Base-by-base conservation (phyloP, 2,113 vertebrate genomes). In the Zingel zingel region DNA sequence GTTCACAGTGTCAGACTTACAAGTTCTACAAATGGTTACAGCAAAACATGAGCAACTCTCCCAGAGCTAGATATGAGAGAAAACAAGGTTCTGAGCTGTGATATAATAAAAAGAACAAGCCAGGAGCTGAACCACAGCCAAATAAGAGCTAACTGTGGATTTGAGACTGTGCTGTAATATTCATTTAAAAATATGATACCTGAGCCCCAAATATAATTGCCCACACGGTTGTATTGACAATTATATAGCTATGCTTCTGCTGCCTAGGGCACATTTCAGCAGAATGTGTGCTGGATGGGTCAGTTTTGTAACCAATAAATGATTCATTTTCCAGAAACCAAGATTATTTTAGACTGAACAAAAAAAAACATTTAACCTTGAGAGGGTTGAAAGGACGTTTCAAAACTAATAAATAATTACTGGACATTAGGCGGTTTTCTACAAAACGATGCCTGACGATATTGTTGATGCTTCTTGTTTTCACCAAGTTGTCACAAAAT, bases 91-190 rank as follows among this genome's bases (percentile, higher is more conserved):
- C 53, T 16, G 73, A 75, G 67, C 62, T 78, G 84, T 74, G 76
- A 86, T 84, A 51, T 77, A 81, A 82, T 73, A 48, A 84, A 82
- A 64, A 78, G 83, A 90, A 86, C 70, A 23, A 77, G 36, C 33
- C 64, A 59, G 69, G 25, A 81, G 67, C 67, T 65, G 67, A 64
- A 56, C 6, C 61, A 2, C 27, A 16, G 79, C 79, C 57, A 74
- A 45, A 25, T 36, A 50, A 79, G 79, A 43, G 74, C 25, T 27
- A 58, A 25, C 51, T 33, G 71, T 58, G 56, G 58, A 56, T 74
- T 19, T 64, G 25, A 25, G 13, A 33, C 21, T 12, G 11, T 27
- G 62, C 58, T 27, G 51, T n/a, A 73, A n/a, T 4, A 15, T 33
- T 76, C 3, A 39, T 64, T 48, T 58, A 27, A 76, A 61, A 81